phyloP scores from a whole-genome alignment of 1,140 invertebrate species.

The Gyrodactylus salaris region DNA sequence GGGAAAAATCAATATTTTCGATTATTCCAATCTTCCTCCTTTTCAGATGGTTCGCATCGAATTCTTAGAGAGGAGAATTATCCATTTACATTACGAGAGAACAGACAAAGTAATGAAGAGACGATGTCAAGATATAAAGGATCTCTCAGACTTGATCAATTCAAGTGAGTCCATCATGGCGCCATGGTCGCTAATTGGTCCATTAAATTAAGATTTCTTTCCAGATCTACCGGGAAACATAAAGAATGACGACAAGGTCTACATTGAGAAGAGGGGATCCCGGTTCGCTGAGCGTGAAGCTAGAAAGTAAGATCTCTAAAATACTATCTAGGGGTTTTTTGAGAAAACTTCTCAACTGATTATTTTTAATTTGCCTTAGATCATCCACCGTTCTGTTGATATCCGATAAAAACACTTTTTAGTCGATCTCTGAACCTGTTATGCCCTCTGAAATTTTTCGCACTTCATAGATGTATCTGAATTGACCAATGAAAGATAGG shows the following conservation, averaged over 20 bases:
- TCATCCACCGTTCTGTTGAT: too few relatives aligned
- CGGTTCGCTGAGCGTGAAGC: neutral
- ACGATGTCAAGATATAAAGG: neutral
- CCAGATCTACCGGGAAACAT: neutral
- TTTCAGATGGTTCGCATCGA: neutral
- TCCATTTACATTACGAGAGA: neutral
- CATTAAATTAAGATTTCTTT: neutral
- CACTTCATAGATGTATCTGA: too few relatives aligned
- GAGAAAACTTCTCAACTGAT: too few relatives aligned
- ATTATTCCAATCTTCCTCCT: neutral
- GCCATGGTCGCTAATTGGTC: neutral
- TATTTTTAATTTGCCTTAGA: too few relatives aligned
- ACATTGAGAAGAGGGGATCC: neutral
- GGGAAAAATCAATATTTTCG: too few relatives aligned
- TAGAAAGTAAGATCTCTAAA: neutral
- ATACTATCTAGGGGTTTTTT: too few relatives aligned
- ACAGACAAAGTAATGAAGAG: neutral
- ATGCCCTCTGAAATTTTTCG: too few relatives aligned
- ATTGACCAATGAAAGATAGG: too few relatives aligned
- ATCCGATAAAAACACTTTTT: too few relatives aligned
- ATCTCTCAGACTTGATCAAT: neutral
- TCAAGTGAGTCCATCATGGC: neutral
- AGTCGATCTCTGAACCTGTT: too few relatives aligned
- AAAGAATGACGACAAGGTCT: neutral
- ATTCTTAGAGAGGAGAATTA: neutral